Evolutionary conservation across 2,113 vertebrate species (phyloP), one percentile per base, ranked within the genome.

Genomic region (Castor canadensis): DNA sequence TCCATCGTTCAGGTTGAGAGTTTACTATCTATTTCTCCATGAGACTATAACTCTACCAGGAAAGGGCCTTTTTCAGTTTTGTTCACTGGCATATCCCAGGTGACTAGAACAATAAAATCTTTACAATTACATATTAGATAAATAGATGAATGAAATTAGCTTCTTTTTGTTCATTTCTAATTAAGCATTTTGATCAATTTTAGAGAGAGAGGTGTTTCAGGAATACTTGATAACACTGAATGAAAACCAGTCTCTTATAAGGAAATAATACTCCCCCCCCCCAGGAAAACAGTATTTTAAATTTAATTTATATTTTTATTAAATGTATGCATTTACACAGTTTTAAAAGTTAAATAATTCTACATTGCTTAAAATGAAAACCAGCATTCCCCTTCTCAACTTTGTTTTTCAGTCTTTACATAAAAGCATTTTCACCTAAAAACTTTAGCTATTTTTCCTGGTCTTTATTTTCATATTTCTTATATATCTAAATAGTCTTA

Each of bases 291-390:
- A 43, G 9, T 81, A 28, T 71, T 71, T 76, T 83, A 17, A 47
- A 79, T 87, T 73, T 94, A 87, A 66, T 85, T 81, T 87, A 47
- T 32, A 40, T 79, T 73, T 77, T 92, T 49, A 69, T 64, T 87
- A 77, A 73, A 60, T 60, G 6, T 73, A 40, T 67, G 32, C 4
- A 72, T 45, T 1, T n/a, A 8, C 32, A 56, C 32, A 73, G 16
- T 73, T 91, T 77, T 64, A 28, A 84, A 90, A 84, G 64, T 89
- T 64, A 92, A 83, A 35, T 66, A 60, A 11, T 47, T 91, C 38
- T 83, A 71, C n/a, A 16, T 47, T 49, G 24, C 38, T 82, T 81
- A 81, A 86, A 71, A 40, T 81, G 49, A 91, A 90, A 90, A 35
- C 16, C 56, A 96, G 28, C 11, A 17, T 58, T 67, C 28, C 30